Evolutionary conservation across 2,888 invertebrate genomes (phyloP).

Genomic region (Ctena decussata): DNA sequence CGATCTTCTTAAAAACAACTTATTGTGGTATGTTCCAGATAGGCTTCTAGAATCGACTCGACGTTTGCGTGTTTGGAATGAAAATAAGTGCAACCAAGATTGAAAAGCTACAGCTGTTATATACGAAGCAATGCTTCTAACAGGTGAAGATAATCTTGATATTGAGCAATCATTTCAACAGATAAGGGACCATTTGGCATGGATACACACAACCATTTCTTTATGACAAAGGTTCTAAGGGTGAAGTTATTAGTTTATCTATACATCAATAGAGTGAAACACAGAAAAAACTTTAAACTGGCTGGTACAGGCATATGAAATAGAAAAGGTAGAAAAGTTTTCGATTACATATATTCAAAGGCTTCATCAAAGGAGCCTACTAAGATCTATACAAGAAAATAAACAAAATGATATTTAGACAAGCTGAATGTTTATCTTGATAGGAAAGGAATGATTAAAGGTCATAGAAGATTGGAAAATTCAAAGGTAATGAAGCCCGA

Average conservation of each 20-base stretch:
- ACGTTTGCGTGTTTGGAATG: not conserved
- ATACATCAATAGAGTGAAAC: not conserved
- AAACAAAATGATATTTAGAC: not conserved
- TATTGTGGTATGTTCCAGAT: not conserved
- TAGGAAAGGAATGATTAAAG: conserved; percentile 13
- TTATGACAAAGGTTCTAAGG: not conserved
- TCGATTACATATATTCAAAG: not conserved
- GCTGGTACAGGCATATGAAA: not conserved
- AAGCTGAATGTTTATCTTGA: conserved; percentile 18
- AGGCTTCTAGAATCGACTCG: not conserved
- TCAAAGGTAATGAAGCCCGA: conserved; percentile 14
- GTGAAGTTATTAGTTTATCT: not conserved
- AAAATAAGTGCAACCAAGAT: not conserved
- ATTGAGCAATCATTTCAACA: not conserved
- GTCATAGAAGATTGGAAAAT: no score
- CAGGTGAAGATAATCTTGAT: not conserved
- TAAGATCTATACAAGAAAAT: not conserved
- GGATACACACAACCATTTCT: not conserved
- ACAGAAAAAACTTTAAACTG: no score
- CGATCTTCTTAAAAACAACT: not conserved
- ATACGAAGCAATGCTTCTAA: not conserved
- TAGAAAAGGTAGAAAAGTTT: not conserved
- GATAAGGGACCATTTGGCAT: not conserved
- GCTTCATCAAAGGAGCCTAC: not conserved
- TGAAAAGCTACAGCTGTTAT: not conserved